Evolutionary conservation across 2,888 invertebrate genomes (phyloP).

Genomic region (Hybos culiciformis): DNA sequence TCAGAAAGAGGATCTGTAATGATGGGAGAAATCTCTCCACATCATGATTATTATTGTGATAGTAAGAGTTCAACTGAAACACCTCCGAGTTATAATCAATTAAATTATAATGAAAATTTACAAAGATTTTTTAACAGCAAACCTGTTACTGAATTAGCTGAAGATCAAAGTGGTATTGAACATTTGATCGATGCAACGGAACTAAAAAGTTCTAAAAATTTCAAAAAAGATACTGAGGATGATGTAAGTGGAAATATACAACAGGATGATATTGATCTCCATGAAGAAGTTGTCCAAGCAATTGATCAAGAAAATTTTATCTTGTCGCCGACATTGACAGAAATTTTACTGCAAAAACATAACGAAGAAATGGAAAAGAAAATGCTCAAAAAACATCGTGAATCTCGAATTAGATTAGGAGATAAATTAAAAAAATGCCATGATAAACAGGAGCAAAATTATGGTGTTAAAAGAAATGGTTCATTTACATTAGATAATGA

Average conservation of each 20-base stretch:
- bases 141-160: constrained; percentile 44
- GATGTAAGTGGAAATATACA: background rate
- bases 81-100: constrained; percentile 68
- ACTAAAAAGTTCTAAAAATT: constrained; percentile 38
- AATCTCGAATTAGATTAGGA: constrained; percentile 41
- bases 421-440: constrained; percentile 31
- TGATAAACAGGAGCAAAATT: constrained; percentile 30
- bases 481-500: constrained; percentile 48
- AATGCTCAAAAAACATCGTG: constrained; percentile 56
- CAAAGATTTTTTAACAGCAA: constrained; percentile 55
- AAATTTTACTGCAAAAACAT: constrained; percentile 52
- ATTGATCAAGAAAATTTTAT: constrained; percentile 34
- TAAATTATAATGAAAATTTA: constrained; percentile 74
- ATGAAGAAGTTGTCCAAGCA: too few relatives aligned
- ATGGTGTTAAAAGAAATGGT: constrained; percentile 48
- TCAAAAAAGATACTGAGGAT: constrained; percentile 44
- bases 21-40: constrained; percentile 73
- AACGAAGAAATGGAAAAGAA: constrained; percentile 72
- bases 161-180: constrained; percentile 38
- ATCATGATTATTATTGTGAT: constrained; percentile 65
- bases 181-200: constrained; percentile 28
- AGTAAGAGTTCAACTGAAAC: constrained; percentile 69
- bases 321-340: constrained; percentile 44
- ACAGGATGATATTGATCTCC: too few relatives aligned
- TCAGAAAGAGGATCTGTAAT: constrained; percentile 66